phyloP scores from a whole-genome alignment of 2,888 invertebrate genomes.

The Diabrotica balteata region DNA sequence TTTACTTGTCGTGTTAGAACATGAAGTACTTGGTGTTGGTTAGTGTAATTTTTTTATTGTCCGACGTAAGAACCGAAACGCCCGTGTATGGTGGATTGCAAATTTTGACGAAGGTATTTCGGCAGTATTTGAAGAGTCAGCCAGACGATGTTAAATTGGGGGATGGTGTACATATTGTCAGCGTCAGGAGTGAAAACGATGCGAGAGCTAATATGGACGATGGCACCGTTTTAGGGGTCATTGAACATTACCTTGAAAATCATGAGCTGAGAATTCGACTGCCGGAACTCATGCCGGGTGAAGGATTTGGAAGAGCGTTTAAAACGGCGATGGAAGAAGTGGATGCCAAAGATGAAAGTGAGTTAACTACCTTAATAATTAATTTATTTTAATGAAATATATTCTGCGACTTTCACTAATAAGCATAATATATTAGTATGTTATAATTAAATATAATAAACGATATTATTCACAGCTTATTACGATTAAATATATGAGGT shows the following conservation, averaged over 20 bases:
- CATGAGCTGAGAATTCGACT: slow-evolving; percentile 78
- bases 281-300: slow-evolving; percentile 72
- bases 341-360: slow-evolving; percentile 63
- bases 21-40: slow-evolving; percentile 53
- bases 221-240: slow-evolving; percentile 64
- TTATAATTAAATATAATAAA: too few species aligned
- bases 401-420: neutral
- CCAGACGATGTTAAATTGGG: slow-evolving; percentile 66
- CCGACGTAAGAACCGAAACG: slow-evolving; percentile 36
- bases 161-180: slow-evolving; percentile 71
- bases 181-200: slow-evolving; percentile 62
- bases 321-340: slow-evolving; percentile 65
- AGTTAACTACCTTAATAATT: slow-evolving; percentile 28
- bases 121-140: slow-evolving; percentile 63
- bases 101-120: slow-evolving; percentile 57
- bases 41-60: slow-evolving; percentile 40
- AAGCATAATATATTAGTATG: too few species aligned
- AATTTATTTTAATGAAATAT: neutral
- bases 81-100: slow-evolving; percentile 50
- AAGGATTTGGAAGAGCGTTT: slow-evolving; percentile 63
- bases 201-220: slow-evolving; percentile 63
- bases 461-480: too few species aligned
- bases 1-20: slow-evolving; percentile 43
- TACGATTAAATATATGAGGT: too few species aligned
- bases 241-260: slow-evolving; percentile 73